Evolutionary conservation across 2,888 invertebrate species (phyloP).

Genomic region (Sclerodermus sp.): DNA sequence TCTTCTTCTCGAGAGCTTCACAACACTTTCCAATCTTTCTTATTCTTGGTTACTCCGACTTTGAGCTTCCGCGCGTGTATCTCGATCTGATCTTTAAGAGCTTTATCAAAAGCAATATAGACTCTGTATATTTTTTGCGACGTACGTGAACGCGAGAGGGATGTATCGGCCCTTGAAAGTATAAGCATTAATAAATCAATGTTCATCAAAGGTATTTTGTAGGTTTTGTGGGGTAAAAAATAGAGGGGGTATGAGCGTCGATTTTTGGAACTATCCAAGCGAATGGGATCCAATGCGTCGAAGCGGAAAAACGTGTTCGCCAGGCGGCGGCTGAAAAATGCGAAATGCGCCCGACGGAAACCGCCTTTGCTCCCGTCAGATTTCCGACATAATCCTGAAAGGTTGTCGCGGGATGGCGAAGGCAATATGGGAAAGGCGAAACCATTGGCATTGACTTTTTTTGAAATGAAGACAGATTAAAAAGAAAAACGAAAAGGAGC

Average conservation of each 20-base stretch:
- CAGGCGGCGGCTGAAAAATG: conserved; percentile 20
- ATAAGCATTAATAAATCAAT: too few relatives aligned
- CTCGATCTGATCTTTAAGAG: too few relatives aligned
- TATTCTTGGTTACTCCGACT: too few relatives aligned
- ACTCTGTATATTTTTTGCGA: too few relatives aligned
- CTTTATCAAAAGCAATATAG: too few relatives aligned
- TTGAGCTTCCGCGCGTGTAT: too few relatives aligned
- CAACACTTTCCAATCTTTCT: too few relatives aligned
- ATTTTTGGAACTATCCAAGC: conserved; percentile 21
- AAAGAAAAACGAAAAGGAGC: neutral
- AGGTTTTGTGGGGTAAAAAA: conserved; percentile 1
- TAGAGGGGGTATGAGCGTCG: conserved; percentile 2
- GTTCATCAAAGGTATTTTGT: neutral
- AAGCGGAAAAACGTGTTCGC: conserved; percentile 23
- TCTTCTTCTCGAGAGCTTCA: too few relatives aligned
- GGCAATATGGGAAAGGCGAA: neutral
- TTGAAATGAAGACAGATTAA: neutral
- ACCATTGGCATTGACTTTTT: conserved; percentile 32
- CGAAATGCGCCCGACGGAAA: conserved; percentile 20
- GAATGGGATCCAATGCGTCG: conserved; percentile 13
- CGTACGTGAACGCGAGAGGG: too few relatives aligned
- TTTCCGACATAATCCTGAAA: conserved; percentile 21
- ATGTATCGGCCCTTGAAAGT: too few relatives aligned
- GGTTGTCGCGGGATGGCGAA: neutral
- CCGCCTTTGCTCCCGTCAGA: conserved; percentile 18